phyloP scores from a whole-genome alignment of 2,888 invertebrate genomes.

The Trissoscelio sp. region DNA sequence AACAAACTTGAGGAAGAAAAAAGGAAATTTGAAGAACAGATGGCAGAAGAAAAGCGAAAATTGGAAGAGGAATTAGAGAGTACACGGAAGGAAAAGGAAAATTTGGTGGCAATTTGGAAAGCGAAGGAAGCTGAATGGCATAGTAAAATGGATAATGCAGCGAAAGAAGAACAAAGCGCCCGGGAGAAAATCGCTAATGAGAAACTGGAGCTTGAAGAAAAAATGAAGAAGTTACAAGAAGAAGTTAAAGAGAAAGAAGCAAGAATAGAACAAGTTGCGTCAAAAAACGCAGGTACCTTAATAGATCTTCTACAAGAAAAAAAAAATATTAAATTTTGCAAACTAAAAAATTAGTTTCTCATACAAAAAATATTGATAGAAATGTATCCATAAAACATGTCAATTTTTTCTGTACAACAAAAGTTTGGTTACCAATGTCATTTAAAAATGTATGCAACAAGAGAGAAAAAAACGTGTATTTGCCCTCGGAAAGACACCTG shows the following conservation, averaged over 20 bases:
- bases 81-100: constrained; percentile 83
- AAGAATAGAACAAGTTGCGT: constrained; percentile 53
- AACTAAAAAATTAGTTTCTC: no score
- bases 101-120: constrained; percentile 84
- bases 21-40: constrained; percentile 84
- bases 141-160: constrained; percentile 83
- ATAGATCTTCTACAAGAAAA: background rate
- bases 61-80: constrained; percentile 84
- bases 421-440: no score
- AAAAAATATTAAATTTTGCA: background rate
- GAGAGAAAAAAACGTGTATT: no score
- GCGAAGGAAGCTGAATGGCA: constrained; percentile 78
- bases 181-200: constrained; percentile 79
- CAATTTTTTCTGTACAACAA: no score
- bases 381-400: no score
- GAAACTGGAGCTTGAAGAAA: constrained; percentile 80
- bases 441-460: no score
- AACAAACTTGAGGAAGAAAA: constrained; percentile 84
- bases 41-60: constrained; percentile 84
- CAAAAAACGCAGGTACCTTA: constrained; percentile 24
- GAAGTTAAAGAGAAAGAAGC: constrained; percentile 29
- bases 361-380: no score
- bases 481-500: no score
- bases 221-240: constrained; percentile 74
- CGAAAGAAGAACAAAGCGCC: constrained; percentile 82